Evolutionary conservation across 2,888 invertebrate genomes (phyloP).

Genomic region (Mythimna albipuncta): DNA sequence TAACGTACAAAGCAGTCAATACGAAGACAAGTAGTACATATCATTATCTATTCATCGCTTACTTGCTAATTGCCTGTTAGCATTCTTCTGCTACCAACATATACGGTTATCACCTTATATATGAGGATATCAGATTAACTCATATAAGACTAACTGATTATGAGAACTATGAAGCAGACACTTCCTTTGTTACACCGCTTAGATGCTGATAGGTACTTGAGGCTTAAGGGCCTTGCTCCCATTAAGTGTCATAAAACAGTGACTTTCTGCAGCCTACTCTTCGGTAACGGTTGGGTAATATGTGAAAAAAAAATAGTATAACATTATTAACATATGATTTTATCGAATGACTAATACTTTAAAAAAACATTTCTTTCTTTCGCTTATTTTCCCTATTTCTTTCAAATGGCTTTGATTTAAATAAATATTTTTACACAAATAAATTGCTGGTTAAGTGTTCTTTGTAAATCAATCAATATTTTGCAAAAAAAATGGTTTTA

Average conservation of each 20-base stretch:
- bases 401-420: too few species aligned
- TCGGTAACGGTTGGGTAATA: too few species aligned
- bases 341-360: too few species aligned
- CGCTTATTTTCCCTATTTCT: too few species aligned
- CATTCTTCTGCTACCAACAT: constrained; percentile 57
- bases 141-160: constrained; percentile 64
- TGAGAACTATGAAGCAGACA: constrained; percentile 42
- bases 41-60: constrained; percentile 61
- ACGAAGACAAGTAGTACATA: constrained; percentile 48
- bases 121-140: constrained; percentile 57
- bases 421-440: too few species aligned
- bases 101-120: constrained; percentile 60
- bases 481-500: neutral
- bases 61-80: constrained; percentile 67
- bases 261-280: too few species aligned
- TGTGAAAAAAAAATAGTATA: too few species aligned
- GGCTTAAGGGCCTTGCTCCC: constrained; percentile 3
- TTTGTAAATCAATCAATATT: too few species aligned
- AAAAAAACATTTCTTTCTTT: too few species aligned
- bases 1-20: constrained; percentile 53
- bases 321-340: too few species aligned
- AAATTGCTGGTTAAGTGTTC: too few species aligned
- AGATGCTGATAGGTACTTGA: constrained; percentile 6
- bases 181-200: constrained; percentile 49
- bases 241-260: too few species aligned